phyloP scores from a whole-genome alignment of 2,797 vertebrate species.

The Diplodus puntazzo region DNA sequence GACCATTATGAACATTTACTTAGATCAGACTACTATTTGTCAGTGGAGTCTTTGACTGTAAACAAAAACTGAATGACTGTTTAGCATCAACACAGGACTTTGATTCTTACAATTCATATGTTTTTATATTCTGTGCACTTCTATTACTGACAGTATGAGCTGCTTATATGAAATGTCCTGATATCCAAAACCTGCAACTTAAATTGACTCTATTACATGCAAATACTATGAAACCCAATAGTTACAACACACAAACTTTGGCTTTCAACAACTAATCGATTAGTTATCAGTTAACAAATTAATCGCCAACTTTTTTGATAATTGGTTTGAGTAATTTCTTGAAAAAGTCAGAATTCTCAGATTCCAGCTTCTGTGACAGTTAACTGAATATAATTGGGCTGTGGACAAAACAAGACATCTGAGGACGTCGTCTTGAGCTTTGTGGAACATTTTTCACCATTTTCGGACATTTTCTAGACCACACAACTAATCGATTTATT shows the following conservation, averaged over 20 bases:
- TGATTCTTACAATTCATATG: not conserved
- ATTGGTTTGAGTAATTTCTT: too few species aligned
- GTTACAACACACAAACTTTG: not conserved
- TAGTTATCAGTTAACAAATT: too few species aligned
- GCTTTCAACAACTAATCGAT: not conserved
- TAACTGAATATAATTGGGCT: too few species aligned
- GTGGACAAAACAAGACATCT: too few species aligned
- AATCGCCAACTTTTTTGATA: too few species aligned
- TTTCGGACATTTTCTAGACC: too few species aligned
- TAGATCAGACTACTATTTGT: not conserved
- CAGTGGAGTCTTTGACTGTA: not conserved
- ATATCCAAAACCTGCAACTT: constrained; percentile 1
- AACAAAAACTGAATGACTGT: not conserved
- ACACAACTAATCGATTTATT: too few species aligned
- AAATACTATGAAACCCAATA: constrained; percentile 42
- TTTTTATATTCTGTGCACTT: not conserved
- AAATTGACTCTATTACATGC: not conserved
- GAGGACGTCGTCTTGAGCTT: too few species aligned
- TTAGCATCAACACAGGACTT: not conserved
- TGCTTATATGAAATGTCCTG: not conserved
- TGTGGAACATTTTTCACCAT: too few species aligned
- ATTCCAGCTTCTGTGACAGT: too few species aligned
- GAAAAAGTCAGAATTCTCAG: too few species aligned
- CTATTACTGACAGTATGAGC: not conserved
- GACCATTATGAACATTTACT: not conserved